Evolutionary conservation across 2,888 invertebrate genomes (phyloP), one percentile per base, ranked within the genome.

Genomic region (Lacanobia oleracea): DNA sequence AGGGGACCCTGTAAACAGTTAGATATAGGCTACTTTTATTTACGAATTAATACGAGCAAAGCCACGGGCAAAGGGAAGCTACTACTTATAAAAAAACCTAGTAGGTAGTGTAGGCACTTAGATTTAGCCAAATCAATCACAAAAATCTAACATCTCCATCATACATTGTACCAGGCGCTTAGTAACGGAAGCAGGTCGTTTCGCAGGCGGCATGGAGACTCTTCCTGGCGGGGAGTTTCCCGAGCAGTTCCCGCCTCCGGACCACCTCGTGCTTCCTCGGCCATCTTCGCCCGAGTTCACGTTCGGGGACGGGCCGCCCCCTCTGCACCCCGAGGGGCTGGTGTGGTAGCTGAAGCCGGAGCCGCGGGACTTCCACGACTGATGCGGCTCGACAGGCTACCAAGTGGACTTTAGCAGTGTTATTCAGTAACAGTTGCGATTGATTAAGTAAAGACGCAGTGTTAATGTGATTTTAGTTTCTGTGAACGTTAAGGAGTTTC

Each of bases 241-340:
- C 21, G 96, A 96, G 63, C 96, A 95, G 90, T 97, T 96, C 94
- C 97, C 97, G 67, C 97, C 97, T 12, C 97, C 97, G 3, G 97
- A 97, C 84, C 97, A 97, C 92, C 96, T 97, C 89, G 96, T 97
- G 89, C 97, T 97, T 79, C 97, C 97, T 77, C 97, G 97, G 85
- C 97, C 97, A 67, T 97, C 97, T 79, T 98, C 98, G 87, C 98
- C 98, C 62, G 97, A 97, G 94, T 97, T 97, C 95, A 97, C 97
- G 80, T 96, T 96, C 88, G 95, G 95, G 0, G 96, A 96, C 90
- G 96, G 94, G 64, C 96, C 96, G 40, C 96, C 96, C 0, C 96
- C 96, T 57, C 86, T 95, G 67, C 96, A 96, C 79, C 95, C 95
- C 66, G 96, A 96, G 91, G 96, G 96, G 59, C 91, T 96, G 88